A percentile compares a stretch with the other conserved stretches of the same genome.
These are phyloP conservation scores for Athalia circularis DNA, from an alignment of 2,888 invertebrate genomes.

Conservation along the genomic window DNA sequence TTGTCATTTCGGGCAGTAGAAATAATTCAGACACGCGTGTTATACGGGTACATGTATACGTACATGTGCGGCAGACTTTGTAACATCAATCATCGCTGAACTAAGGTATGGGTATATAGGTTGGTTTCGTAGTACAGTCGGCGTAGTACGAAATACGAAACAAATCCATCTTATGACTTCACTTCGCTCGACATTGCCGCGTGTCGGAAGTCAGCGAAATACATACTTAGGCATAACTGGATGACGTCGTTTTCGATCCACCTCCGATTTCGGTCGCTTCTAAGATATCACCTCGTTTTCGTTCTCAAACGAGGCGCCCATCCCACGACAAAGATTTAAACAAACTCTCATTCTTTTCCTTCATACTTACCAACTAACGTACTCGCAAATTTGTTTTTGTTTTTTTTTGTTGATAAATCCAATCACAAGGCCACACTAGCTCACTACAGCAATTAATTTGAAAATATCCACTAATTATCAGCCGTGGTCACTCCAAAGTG, in stretches of 20 bases:
- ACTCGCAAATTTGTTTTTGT: no score
- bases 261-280: neutral
- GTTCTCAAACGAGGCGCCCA: neutral
- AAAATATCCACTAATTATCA: slow-evolving; percentile 25
- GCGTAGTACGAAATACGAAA: neutral
- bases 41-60: neutral
- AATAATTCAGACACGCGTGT: neutral
- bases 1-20: neutral
- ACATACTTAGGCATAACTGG: no score
- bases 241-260: no score
- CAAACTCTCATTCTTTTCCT: neutral
- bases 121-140: no score
- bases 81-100: neutral
- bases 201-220: no score
- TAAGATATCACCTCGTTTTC: neutral
- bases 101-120: no score
- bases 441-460: neutral
- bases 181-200: neutral
- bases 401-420: no score
- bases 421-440: neutral
- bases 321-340: neutral
- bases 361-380: neutral
- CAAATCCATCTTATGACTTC: neutral
- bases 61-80: neutral
- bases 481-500: slow-evolving; percentile 13